Conservation (phyloP, 2,113 vertebrate species). For the Pristiophorus japonicus region DNA sequence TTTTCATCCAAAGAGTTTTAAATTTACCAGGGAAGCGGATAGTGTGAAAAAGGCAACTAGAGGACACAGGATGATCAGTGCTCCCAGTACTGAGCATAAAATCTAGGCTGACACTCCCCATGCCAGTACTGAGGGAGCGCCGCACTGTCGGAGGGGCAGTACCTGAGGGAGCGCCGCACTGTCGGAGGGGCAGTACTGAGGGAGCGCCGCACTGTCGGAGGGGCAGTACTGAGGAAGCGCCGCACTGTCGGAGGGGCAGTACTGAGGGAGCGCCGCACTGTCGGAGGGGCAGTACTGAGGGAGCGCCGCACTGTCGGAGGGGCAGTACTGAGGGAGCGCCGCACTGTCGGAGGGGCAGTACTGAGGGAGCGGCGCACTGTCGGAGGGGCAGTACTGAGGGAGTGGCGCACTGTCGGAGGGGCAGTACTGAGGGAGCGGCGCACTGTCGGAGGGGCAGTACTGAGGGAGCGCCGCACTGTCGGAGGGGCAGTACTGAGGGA, state of each 20-base stretch:
- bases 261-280: not conserved
- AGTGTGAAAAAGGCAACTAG: not conserved
- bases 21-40: not conserved
- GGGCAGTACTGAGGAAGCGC: not conserved
- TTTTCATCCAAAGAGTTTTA: not conserved
- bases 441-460: not conserved
- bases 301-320: not conserved
- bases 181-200: not conserved
- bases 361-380: not conserved
- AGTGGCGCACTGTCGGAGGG: not conserved
- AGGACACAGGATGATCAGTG: not conserved
- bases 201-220: not conserved
- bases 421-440: not conserved
- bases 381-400: not conserved
- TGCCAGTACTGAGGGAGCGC: not conserved
- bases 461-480: not conserved
- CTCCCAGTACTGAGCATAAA: not conserved
- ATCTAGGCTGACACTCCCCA: not conserved
- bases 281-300: not conserved
- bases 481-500: not conserved
- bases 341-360: not conserved
- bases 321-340: not conserved
- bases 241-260: not conserved
- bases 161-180: not conserved
- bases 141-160: not conserved